These are phyloP conservation scores for Liodrosophila aerea DNA, from an alignment of 2,888 invertebrate genomes.

Conservation along the genomic window DNA sequence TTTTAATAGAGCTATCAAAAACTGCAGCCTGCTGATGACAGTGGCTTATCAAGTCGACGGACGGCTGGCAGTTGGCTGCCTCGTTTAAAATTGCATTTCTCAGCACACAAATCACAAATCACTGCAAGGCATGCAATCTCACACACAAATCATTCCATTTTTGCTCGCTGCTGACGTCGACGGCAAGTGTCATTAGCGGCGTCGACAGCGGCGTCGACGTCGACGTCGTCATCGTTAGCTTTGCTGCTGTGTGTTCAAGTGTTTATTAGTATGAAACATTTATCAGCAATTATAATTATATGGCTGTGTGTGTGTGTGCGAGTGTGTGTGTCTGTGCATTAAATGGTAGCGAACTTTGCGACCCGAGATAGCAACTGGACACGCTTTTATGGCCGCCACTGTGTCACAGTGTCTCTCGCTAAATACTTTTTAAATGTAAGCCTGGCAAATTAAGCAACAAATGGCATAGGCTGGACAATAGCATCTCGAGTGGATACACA, in stretches of 20 bases:
- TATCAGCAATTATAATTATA: constrained; percentile 81
- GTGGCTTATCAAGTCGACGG: constrained; percentile 10
- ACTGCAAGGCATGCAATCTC: constrained; percentile 75
- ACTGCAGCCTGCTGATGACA: constrained; percentile 35
- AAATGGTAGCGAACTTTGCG: constrained; percentile 78
- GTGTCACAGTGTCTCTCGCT: constrained; percentile 34
- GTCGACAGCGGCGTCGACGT: constrained; percentile 50
- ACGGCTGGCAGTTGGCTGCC: constrained; percentile 1
- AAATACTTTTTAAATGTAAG: constrained; percentile 70
- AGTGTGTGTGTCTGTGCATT: constrained; percentile 67
- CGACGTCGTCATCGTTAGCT: constrained; percentile 44
- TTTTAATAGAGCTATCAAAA: constrained; percentile 73
- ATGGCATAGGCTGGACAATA: constrained; percentile 42
- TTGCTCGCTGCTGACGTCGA: constrained; percentile 39
- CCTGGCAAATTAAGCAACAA: constrained; percentile 65
- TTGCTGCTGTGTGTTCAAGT: constrained; percentile 52
- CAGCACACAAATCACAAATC: constrained; percentile 75
- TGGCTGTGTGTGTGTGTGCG: constrained; percentile 59
- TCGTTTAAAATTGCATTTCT: constrained; percentile 77
- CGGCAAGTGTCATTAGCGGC: constrained; percentile 75
- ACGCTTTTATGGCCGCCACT: constrained; percentile 46
- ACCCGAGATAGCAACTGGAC: constrained; percentile 50
- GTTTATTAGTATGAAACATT: constrained; percentile 77
- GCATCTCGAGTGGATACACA: constrained; percentile 48
- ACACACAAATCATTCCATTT: constrained; percentile 76